Evolutionary conservation across 2,113 vertebrate genomes (phyloP).

Genomic region (Phalacrocorax aristotelis): DNA sequence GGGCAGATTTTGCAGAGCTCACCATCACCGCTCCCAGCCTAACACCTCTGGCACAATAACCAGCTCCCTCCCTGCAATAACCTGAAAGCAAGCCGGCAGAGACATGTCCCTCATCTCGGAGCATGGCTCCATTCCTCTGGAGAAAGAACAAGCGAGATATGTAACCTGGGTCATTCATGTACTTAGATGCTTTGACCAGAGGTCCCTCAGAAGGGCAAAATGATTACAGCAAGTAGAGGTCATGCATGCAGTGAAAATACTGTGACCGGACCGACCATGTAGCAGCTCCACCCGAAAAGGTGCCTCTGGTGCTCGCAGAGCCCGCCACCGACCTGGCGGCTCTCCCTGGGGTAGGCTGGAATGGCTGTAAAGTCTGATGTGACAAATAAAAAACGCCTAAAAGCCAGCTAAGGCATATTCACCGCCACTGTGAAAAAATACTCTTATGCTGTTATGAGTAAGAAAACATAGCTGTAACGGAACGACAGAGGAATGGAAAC

Average conservation of each 20-base stretch:
- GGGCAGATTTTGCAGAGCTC: neutral
- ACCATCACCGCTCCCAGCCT: accelerated
- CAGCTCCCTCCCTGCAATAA: neutral
- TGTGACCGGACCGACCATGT: accelerated
- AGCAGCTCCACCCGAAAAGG: neutral
- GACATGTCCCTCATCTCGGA: accelerated
- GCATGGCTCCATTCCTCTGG: neutral
- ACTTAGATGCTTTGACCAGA: neutral
- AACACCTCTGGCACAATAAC: neutral
- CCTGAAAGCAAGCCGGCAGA: neutral
- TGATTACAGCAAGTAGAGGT: neutral
- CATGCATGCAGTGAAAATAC: accelerated
- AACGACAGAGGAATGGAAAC: neutral
- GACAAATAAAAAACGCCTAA: neutral
- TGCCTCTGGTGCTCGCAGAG: neutral
- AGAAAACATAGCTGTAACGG: neutral
- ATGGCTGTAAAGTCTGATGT: neutral
- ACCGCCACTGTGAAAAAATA: neutral
- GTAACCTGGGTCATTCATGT: neutral
- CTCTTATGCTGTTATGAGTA: neutral
- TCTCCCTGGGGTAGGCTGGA: neutral
- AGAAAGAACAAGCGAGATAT: neutral
- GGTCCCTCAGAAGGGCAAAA: neutral
- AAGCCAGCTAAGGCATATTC: neutral
- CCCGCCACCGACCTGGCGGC: accelerated